Conservation (phyloP, 2,113 vertebrate genomes). For the Sapayoa aenigma region DNA sequence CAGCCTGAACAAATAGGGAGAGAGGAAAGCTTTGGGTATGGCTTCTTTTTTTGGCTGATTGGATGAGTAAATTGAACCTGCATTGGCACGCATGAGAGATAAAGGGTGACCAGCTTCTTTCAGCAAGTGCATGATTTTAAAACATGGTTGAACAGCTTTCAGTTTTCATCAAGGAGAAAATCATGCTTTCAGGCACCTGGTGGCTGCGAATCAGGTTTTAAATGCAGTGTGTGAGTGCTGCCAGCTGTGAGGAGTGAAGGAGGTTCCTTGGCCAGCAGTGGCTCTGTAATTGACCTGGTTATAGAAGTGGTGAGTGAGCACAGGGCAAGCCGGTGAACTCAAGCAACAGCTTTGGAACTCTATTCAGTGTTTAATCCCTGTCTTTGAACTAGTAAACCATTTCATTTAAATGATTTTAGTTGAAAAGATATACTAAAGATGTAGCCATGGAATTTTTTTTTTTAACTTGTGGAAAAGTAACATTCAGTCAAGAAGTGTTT, state of each 20-base stretch:
- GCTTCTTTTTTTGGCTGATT: not conserved
- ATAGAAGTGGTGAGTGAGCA: not conserved
- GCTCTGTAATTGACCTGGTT: not conserved
- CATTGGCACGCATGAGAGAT: rapidly evolving
- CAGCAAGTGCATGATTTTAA: not conserved
- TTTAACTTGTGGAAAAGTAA: not conserved
- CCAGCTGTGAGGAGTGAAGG: not conserved
- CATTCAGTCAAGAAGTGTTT: not conserved
- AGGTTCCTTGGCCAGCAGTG: not conserved
- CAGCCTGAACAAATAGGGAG: not conserved
- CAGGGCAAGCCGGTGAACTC: not conserved
- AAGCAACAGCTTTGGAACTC: not conserved
- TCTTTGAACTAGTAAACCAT: not conserved
- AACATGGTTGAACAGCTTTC: rapidly evolving
- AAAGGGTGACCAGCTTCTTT: not conserved
- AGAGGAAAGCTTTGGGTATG: not conserved
- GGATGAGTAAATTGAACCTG: not conserved
- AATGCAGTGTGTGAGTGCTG: not conserved
- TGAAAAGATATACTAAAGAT: not conserved
- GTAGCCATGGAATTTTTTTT: not conserved
- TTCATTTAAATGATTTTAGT: not conserved
- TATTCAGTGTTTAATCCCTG: not conserved
- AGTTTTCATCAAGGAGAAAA: not conserved
- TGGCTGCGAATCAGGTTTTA: not conserved
- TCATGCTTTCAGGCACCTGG: not conserved